Conservation (phyloP, 1,140 invertebrate species). For the Aricia agestis region DNA sequence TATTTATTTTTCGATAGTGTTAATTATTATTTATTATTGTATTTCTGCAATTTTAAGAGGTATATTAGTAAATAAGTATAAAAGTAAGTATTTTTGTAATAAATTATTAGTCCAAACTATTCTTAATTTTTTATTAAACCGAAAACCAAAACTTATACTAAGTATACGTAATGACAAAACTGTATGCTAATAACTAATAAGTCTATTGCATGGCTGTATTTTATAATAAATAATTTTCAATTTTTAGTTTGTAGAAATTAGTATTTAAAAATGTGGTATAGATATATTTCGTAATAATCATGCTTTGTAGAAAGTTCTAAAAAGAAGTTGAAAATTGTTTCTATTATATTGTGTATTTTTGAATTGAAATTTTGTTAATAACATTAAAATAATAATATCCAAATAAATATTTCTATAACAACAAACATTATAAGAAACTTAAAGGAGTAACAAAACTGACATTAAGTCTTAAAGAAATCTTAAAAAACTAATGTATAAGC, state of each 20-base stretch:
- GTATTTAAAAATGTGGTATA: not conserved
- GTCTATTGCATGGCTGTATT: too few species aligned
- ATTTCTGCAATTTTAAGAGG: not conserved
- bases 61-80: too few species aligned
- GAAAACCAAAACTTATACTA: too few species aligned
- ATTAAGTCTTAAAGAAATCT: conserved; percentile 1
- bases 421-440: conserved; percentile 47
- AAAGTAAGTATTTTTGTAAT: not conserved
- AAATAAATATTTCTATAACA: conserved; percentile 35
- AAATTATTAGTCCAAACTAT: not conserved
- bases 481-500: not conserved
- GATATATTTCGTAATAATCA: not conserved
- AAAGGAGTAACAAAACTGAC: conserved; percentile 22
- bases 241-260: not conserved
- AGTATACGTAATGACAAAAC: not conserved
- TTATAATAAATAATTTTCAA: not conserved
- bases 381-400: conserved; percentile 3
- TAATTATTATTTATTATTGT: not conserved
- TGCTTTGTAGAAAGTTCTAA: too few species aligned
- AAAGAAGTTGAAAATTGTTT: too few species aligned
- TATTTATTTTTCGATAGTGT: too few species aligned
- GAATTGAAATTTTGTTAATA: not conserved
- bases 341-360: too few species aligned
- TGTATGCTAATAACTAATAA: not conserved
- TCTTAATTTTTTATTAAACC: not conserved